Conservation (phyloP, 2,888 invertebrate species). For the Sinelater perroti region DNA sequence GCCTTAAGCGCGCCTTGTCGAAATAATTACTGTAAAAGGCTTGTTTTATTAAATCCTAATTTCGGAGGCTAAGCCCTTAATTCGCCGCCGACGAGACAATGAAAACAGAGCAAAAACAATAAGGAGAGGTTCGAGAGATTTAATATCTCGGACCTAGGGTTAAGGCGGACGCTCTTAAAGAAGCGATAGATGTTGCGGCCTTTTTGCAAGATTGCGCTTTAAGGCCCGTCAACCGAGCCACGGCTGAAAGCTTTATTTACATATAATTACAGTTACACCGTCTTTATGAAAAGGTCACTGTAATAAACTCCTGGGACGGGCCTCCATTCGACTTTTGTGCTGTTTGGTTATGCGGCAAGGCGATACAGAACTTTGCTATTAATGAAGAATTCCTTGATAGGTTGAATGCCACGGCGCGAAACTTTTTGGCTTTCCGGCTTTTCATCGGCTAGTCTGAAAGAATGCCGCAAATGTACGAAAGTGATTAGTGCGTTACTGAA, state of each 20-base stretch:
- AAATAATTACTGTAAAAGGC: neutral
- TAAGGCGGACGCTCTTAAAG: constrained; percentile 1
- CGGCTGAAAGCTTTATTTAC: constrained; percentile 13
- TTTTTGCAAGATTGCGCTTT: constrained; percentile 8
- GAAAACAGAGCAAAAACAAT: neutral
- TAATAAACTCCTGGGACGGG: constrained; percentile 3
- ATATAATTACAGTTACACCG: constrained; percentile 13
- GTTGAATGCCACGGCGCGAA: too few relatives aligned
- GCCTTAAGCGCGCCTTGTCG: neutral
- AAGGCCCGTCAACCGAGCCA: constrained; percentile 4
- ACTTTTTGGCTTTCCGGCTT: neutral
- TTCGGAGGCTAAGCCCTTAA: neutral
- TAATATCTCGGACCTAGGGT: neutral
- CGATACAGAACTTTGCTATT: neutral
- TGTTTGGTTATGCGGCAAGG: constrained; percentile 2
- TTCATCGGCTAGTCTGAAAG: neutral
- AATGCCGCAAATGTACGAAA: too few relatives aligned
- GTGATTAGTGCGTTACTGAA: too few relatives aligned
- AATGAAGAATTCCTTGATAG: neutral
- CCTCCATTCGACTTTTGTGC: neutral
- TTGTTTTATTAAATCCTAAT: neutral
- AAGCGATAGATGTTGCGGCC: neutral
- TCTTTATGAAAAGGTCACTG: constrained; percentile 7
- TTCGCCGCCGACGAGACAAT: neutral
- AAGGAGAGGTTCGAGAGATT: neutral